These are phyloP conservation scores for Caenorhabditis virilis DNA, from an alignment of 2,888 invertebrate genomes.

Conservation along the genomic window DNA sequence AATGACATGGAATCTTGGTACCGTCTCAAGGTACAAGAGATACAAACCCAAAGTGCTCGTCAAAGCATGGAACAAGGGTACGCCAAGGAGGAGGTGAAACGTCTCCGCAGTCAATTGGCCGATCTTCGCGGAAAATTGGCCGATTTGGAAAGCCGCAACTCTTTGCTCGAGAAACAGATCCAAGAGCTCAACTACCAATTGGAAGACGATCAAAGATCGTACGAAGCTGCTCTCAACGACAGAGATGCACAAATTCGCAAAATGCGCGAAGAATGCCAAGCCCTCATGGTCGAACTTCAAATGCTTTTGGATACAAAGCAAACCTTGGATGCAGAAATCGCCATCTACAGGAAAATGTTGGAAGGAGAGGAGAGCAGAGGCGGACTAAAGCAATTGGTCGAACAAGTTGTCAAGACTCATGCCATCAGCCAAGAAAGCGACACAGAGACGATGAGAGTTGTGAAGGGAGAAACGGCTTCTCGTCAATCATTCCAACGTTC, in stretches of 20 bases:
- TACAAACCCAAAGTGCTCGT: conserved; percentile 71
- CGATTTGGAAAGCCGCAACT: conserved; percentile 71
- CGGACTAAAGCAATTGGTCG: conserved; percentile 68
- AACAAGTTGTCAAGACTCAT: conserved; percentile 69
- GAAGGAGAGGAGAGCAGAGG: conserved; percentile 73
- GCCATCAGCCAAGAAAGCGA: conserved; percentile 65
- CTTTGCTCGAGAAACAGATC: conserved; percentile 71
- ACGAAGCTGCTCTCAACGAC: conserved; percentile 70
- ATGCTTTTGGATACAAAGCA: conserved; percentile 72
- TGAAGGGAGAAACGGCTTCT: conserved; percentile 71
- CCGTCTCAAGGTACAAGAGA: conserved; percentile 73
- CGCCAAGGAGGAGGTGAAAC: conserved; percentile 71
- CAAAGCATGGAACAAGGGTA: conserved; percentile 70
- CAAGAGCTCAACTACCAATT: conserved; percentile 71
- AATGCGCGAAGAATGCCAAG: conserved; percentile 69
- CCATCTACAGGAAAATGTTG: conserved; percentile 73
- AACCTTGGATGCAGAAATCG: conserved; percentile 73
- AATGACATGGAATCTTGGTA: conserved; percentile 72
- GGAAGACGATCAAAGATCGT: conserved; percentile 71
- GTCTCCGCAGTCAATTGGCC: conserved; percentile 70
- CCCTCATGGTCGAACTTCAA: conserved; percentile 70
- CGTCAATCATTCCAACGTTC: conserved; percentile 72
- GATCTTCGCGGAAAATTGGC: conserved; percentile 71
- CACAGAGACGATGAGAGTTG: conserved; percentile 63
- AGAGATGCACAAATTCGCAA: conserved; percentile 69